Conservation (phyloP, 1,140 invertebrate species). For the Macrobrachium nipponense region DNA sequence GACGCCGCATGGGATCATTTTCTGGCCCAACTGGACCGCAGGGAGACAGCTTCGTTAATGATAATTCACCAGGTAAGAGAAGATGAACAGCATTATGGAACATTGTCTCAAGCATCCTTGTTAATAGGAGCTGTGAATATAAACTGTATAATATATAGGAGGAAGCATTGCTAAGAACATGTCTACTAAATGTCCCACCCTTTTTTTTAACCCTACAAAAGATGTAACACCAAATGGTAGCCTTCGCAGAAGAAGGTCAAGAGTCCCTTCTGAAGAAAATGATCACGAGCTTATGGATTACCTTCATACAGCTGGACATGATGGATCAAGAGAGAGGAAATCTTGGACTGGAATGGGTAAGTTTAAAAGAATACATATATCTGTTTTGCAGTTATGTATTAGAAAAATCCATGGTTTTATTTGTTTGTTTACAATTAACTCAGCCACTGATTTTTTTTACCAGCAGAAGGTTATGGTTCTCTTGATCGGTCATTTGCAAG, state of each 20-base stretch:
- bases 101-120: neutral
- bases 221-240: constrained; percentile 92
- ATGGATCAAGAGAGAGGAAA: constrained; percentile 82
- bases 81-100: neutral
- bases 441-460: neutral
- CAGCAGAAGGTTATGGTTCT: constrained; percentile 67
- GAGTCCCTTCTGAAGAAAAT: constrained; percentile 85
- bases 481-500: constrained; percentile 87
- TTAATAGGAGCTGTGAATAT: neutral
- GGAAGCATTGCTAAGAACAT: no score
- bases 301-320: constrained; percentile 80
- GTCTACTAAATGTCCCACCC: neutral
- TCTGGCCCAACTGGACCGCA: constrained; percentile 70
- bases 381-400: neutral
- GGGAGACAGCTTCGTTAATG: constrained; percentile 71
- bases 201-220: constrained; percentile 64
- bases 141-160: no score
- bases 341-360: constrained; percentile 81
- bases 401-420: neutral
- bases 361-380: constrained; percentile 72
- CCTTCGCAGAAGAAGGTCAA: constrained; percentile 81
- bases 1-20: constrained; percentile 78
- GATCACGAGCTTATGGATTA: constrained; percentile 89
- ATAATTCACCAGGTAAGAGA: constrained; percentile 78
- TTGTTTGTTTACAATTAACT: neutral